Conservation (phyloP, 2,888 invertebrate species). For the Hyalella azteca region DNA sequence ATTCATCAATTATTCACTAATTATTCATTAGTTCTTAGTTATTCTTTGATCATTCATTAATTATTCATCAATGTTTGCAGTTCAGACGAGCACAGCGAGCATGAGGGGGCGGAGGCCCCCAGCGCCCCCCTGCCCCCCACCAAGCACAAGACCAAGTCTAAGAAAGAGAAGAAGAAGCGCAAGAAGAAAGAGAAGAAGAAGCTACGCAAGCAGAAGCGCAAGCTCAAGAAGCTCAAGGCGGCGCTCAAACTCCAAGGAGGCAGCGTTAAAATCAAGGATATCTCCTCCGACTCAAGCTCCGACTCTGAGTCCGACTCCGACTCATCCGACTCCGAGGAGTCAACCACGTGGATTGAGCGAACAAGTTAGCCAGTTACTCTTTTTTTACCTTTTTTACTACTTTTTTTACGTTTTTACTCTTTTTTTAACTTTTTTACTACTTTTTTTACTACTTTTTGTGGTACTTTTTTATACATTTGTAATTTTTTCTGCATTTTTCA, state of each 20-base stretch:
- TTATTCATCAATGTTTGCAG: conserved; percentile 17
- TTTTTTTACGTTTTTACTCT: too few relatives aligned
- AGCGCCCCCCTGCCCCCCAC: conserved; percentile 32
- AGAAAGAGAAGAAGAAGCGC: conserved; percentile 62
- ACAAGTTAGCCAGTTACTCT: conserved; percentile 47
- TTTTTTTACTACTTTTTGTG: too few relatives aligned
- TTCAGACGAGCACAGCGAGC: conserved; percentile 51
- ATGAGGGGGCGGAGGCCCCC: conserved; percentile 38
- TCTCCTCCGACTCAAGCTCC: conserved; percentile 38
- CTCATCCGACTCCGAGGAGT: conserved; percentile 55
- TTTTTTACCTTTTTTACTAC: too few relatives aligned
- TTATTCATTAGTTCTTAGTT: too few relatives aligned
- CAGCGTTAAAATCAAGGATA: conserved; percentile 60
- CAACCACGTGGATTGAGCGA: conserved; percentile 51
- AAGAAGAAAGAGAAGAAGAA: conserved; percentile 59
- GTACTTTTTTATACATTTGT: too few relatives aligned
- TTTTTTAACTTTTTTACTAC: too few relatives aligned
- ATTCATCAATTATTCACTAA: too few relatives aligned
- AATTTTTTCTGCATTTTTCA: too few relatives aligned
- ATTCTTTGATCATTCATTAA: too few relatives aligned
- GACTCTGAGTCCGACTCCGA: conserved; percentile 53
- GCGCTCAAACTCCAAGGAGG: conserved; percentile 60
- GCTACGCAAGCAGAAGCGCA: conserved; percentile 50
- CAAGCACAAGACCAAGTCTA: conserved; percentile 60
- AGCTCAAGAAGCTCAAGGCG: conserved; percentile 42